Conservation (phyloP, 64 coral and sea anemone genomes). For the Montipora sp. region DNA sequence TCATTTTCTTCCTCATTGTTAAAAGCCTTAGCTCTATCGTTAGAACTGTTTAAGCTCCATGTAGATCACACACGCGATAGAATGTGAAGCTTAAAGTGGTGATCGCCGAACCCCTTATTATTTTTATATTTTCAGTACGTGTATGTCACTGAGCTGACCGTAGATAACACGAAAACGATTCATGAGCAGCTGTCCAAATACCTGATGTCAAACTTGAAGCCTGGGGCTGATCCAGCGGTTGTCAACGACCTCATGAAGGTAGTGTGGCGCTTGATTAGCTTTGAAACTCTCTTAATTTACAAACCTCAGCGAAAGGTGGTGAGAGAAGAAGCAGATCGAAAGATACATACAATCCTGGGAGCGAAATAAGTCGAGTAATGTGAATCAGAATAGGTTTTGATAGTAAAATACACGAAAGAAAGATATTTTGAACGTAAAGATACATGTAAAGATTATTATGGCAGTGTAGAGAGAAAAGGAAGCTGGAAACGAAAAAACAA, state of each 20-base stretch:
- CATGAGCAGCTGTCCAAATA: slow-evolving; percentile 91
- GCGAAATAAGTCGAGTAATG: background rate
- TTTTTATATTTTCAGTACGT: slow-evolving; percentile 69
- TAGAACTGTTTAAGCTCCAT: too few relatives aligned
- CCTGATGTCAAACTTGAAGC: slow-evolving; percentile 88
- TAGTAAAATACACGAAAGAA: too few relatives aligned
- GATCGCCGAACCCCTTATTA: too few relatives aligned
- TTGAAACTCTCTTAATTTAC: background rate
- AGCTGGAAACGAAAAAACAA: slow-evolving; percentile 16
- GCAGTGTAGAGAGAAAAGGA: slow-evolving; percentile 6
- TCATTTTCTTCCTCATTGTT: too few relatives aligned
- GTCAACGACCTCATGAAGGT: slow-evolving; percentile 93
- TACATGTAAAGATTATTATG: too few relatives aligned
- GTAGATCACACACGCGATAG: too few relatives aligned
- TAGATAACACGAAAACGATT: slow-evolving; percentile 71
- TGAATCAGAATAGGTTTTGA: too few relatives aligned
- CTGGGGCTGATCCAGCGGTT: slow-evolving; percentile 87
- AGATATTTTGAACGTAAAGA: too few relatives aligned
- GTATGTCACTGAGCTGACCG: slow-evolving; percentile 80
- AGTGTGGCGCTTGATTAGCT: background rate
- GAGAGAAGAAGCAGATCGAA: too few relatives aligned
- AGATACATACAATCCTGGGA: background rate
- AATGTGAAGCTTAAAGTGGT: too few relatives aligned
- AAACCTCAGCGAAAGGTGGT: too few relatives aligned
- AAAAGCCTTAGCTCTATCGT: too few relatives aligned